phyloP scores from a whole-genome alignment of 2,797 vertebrate genomes.

The Crax fasciolata region DNA sequence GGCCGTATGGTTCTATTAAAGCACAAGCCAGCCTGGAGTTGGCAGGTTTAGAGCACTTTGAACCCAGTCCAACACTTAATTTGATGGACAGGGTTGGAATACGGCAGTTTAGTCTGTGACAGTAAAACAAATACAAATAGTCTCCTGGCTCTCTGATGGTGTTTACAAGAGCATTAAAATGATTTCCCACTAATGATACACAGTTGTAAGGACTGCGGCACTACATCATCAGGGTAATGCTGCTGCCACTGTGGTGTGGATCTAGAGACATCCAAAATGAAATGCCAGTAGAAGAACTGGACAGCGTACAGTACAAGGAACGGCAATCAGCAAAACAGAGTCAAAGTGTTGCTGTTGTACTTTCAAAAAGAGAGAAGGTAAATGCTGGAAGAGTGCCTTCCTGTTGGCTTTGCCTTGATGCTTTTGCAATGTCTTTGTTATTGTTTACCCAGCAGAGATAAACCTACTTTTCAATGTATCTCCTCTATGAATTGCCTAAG shows the following conservation, averaged over 20 bases:
- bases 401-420: not conserved
- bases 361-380: not conserved
- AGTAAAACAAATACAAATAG: constrained; percentile 75
- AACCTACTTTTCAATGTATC: not conserved
- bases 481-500: not conserved
- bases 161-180: constrained; percentile 79
- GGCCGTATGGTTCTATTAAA: constrained; percentile 66
- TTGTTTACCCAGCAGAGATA: not conserved
- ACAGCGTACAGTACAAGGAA: not conserved
- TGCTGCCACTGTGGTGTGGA: constrained; percentile 13
- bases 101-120: constrained; percentile 61
- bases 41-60: constrained; percentile 68
- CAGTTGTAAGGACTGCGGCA: constrained; percentile 50
- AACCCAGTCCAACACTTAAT: constrained; percentile 73
- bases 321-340: not conserved
- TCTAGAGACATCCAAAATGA: constrained; percentile 18
- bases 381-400: not conserved
- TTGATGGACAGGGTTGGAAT: constrained; percentile 77
- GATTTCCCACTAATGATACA: constrained; percentile 66
- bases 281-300: constrained; percentile 40
- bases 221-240: constrained; percentile 51
- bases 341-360: not conserved
- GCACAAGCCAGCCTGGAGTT: constrained; percentile 62
- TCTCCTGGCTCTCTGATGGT: constrained; percentile 55
- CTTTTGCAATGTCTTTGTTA: not conserved